Percentiles rank a stretch among this genome's conserved stretches.
These are phyloP conservation scores for Chaenocephalus aceratus DNA, from an alignment of 2,113 vertebrate species.

Conservation along the genomic window DNA sequence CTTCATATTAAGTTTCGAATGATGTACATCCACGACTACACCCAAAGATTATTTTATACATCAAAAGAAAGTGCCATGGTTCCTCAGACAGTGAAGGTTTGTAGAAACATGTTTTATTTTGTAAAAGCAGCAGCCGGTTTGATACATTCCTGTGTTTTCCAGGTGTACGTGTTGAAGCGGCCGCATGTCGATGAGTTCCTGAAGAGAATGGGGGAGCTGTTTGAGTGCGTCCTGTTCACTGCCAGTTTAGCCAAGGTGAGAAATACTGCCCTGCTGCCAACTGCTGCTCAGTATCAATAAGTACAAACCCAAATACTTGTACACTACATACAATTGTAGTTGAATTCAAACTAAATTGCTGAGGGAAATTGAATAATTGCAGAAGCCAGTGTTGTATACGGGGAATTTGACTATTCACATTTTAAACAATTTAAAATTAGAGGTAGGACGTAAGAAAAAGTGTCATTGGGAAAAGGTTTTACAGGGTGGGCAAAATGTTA, in stretches of 20 bases:
- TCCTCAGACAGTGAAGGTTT: constrained; percentile 18
- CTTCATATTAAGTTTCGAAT: neutral
- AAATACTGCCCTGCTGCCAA: neutral
- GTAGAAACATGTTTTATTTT: constrained; percentile 36
- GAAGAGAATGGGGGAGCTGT: constrained; percentile 96
- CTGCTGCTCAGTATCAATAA: neutral
- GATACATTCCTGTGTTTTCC: constrained; percentile 12
- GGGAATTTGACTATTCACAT: neutral
- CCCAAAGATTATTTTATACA: no score
- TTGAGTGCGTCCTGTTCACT: constrained; percentile 97
- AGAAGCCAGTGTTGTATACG: neutral
- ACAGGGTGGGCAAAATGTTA: no score
- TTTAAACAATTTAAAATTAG: neutral
- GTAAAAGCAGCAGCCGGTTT: neutral
- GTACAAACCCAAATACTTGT: no score
- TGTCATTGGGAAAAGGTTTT: no score
- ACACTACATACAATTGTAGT: neutral
- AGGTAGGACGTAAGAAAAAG: neutral
- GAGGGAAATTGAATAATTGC: neutral
- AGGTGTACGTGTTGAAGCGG: constrained; percentile 98
- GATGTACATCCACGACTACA: neutral
- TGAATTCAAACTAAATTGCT: no score
- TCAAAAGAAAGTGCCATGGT: neutral
- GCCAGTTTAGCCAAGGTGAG: constrained; percentile 98
- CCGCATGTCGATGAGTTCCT: constrained; percentile 97